Base-by-base conservation (phyloP, 2,888 invertebrate genomes). In the Drosophila rubida region DNA sequence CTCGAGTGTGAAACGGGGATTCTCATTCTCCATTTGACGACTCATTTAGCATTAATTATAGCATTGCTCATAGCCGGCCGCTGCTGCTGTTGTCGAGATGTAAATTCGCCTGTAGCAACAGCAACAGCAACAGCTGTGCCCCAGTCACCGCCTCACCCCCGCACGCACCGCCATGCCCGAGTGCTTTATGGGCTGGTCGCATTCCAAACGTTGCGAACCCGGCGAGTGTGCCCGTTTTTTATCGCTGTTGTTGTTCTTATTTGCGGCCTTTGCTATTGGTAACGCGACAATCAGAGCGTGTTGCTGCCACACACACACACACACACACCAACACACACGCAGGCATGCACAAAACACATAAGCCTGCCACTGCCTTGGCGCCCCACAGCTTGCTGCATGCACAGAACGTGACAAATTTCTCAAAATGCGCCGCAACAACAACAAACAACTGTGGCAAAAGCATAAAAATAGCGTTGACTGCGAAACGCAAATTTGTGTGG, bases 381-480 rank as follows among this genome's bases (percentile, higher is more conserved):
- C 57, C 74, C 57, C 25, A 42, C 41, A 27, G 27, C 50, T 45
- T 58, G 71, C 54, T 54, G 30, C 48, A 35, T 19, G 23, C 39
- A 48, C 27, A 58, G 66, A 88, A 88, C 88, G 84, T 85, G 88
- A 85, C 88, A 87, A 85, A 87, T 88, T 85, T 85, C 65, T 69
- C 51, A 84, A 85, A 75, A 67, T 72, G 68, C 61, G 22, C 35
- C 64, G 23, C 35, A 39, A 64, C 23, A 41, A 27, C 16, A 25
- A 51, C 13, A 58, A 53, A 59, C 57, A 75, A 65, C 63, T 60
- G 69, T 61, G 73, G 63, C 66, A 79, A 39, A 27, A 19, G 70
- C 64, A 65, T 87, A 87, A 85, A 87, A 81, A 81, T 87, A 87
- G 60, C 63, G 11, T 32, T 59, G 78, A 11, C 65, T 30, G 41